Conservation (phyloP, 2,113 vertebrate species). For the Vidua chalybeata region DNA sequence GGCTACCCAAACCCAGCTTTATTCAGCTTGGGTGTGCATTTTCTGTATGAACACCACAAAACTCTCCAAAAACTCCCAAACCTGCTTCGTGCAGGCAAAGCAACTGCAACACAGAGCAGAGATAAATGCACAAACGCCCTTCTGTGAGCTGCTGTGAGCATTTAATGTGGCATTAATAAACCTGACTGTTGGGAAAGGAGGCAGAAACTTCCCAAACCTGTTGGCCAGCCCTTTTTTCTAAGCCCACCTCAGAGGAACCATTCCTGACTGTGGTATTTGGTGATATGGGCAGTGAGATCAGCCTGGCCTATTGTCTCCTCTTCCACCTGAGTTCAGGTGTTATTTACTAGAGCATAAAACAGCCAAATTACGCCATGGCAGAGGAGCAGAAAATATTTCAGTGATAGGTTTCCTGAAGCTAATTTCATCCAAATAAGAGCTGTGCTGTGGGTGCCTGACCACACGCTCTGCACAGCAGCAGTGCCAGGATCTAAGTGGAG, state of each 20-base stretch:
- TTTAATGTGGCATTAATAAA: background rate
- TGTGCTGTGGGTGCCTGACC: background rate
- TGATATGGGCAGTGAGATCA: rapidly evolving
- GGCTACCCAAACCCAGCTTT: background rate
- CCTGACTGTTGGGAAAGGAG: background rate
- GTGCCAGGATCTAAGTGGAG: conserved; percentile 12
- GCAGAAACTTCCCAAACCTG: background rate
- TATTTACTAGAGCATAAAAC: background rate
- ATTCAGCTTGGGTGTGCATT: background rate
- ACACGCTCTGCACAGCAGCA: background rate
- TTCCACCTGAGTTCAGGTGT: background rate
- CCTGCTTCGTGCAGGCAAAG: background rate
- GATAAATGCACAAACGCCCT: background rate
- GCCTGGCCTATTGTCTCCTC: background rate
- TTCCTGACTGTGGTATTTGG: background rate
- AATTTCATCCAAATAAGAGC: background rate
- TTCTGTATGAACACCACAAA: background rate
- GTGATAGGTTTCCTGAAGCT: background rate
- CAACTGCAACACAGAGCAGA: background rate
- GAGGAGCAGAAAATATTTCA: background rate
- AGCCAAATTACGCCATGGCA: background rate
- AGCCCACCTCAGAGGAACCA: background rate
- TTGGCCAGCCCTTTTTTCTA: background rate
- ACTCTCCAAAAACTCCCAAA: background rate
- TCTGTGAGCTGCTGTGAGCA: background rate